Evolutionary conservation across 1,140 invertebrate species (phyloP).

Genomic region (Pachyrhynchus sulphureomaculatus): DNA sequence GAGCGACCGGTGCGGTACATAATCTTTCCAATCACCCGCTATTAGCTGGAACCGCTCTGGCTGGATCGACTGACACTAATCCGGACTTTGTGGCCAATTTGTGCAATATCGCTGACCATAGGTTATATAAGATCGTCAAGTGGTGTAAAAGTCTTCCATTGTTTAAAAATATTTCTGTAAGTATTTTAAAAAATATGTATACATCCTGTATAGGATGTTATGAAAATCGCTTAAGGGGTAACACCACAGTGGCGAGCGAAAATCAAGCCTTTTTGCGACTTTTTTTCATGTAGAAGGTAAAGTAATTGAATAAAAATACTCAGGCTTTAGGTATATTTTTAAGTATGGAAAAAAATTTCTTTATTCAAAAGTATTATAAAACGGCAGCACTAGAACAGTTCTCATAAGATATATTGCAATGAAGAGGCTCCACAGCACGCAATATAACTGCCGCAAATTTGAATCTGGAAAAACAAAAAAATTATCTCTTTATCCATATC

Average conservation of each 20-base stretch:
- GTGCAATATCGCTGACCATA: conserved; percentile 91
- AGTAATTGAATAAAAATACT: too few species aligned
- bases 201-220: too few species aligned
- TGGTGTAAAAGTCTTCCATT: conserved; percentile 97
- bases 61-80: conserved; percentile 67
- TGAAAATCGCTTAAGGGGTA: too few species aligned
- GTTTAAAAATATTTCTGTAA: conserved; percentile 92
- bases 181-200: conserved; percentile 37
- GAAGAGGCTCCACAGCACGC: too few species aligned
- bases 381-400: background rate
- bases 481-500: too few species aligned
- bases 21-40: conserved; percentile 59
- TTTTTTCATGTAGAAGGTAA: background rate
- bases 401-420: background rate
- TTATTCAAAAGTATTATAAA: too few species aligned
- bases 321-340: too few species aligned
- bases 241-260: too few species aligned
- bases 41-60: conserved; percentile 57
- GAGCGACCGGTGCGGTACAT: conserved; percentile 48
- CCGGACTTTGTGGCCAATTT: conserved; percentile 84
- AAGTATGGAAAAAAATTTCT: too few species aligned
- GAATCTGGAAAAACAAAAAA: too few species aligned
- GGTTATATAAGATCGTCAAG: conserved; percentile 96
- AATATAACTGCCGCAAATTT: too few species aligned
- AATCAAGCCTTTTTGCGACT: background rate